Evolutionary conservation across 53 echinoderm and acorn worm genomes (phyloP).

Genomic region (Echinometra lucunter): DNA sequence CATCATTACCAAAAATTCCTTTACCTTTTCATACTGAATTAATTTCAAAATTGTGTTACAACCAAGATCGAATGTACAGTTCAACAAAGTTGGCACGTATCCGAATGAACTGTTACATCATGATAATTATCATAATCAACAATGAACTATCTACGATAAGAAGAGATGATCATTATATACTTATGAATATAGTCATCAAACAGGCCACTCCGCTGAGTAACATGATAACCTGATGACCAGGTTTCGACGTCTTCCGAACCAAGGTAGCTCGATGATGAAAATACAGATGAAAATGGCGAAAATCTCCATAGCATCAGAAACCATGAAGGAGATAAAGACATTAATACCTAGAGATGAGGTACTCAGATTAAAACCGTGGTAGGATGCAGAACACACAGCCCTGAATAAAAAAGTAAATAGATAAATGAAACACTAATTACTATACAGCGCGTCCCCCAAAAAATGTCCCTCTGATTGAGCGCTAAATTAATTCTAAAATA

Average conservation of each 20-base stretch:
- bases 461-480: too few relatives aligned
- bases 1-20: not conserved
- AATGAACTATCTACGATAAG: not conserved
- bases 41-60: not conserved
- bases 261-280: not conserved
- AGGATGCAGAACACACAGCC: not conserved
- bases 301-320: not conserved
- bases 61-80: not conserved
- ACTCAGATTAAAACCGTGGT: slow-evolving; percentile 11
- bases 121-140: not conserved
- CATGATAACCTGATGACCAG: not conserved
- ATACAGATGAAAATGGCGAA: not conserved
- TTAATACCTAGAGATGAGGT: slow-evolving; percentile 21
- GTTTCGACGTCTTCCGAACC: slow-evolving; percentile 3
- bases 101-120: not conserved
- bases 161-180: not conserved
- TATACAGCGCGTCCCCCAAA: too few relatives aligned
- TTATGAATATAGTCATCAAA: not conserved
- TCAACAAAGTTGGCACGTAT: not conserved
- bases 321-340: not conserved
- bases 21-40: not conserved
- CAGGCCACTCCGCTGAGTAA: not conserved
- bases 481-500: too few relatives aligned
- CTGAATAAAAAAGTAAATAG: not conserved
- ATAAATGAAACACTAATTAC: too few relatives aligned